These are phyloP conservation scores for Drosophila vallismaia DNA, from an alignment of 2,888 invertebrate genomes.

Conservation along the genomic window DNA sequence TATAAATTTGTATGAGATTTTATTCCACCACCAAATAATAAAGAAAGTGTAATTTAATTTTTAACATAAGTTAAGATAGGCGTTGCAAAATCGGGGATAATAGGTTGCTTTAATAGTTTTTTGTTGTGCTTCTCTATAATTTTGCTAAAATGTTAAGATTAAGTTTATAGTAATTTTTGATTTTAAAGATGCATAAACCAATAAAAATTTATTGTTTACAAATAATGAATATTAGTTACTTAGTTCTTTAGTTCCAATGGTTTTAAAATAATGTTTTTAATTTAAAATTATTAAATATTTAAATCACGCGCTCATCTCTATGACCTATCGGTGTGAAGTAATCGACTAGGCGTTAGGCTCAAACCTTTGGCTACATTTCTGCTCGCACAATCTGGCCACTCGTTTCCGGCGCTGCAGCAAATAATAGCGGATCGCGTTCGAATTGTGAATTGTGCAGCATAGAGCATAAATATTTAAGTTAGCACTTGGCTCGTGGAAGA, in stretches of 20 bases:
- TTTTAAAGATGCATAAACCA: not conserved
- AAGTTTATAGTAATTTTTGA: not conserved
- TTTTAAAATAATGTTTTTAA: not conserved
- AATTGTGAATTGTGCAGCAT: constrained; percentile 19
- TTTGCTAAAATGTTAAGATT: no score
- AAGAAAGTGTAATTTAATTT: not conserved
- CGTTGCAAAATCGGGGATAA: not conserved
- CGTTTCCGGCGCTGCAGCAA: constrained; percentile 8
- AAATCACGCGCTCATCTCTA: not conserved
- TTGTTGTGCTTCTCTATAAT: not conserved
- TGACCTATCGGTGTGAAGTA: not conserved
- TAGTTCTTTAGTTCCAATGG: not conserved
- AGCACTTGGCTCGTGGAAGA: constrained; percentile 40
- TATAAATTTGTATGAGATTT: constrained; percentile 36
- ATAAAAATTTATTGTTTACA: not conserved
- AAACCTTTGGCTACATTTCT: not conserved
- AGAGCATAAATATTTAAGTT: constrained; percentile 55
- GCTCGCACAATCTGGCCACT: not conserved
- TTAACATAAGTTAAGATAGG: not conserved
- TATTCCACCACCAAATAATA: constrained; percentile 14
- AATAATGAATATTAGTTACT: not conserved
- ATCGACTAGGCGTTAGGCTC: not conserved
- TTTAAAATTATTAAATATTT: no score
- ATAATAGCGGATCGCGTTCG: constrained; percentile 27
- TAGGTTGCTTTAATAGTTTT: not conserved